These are phyloP conservation scores for Leptonema lineaticorne DNA, from an alignment of 1,140 invertebrate species.

Conservation along the genomic window DNA sequence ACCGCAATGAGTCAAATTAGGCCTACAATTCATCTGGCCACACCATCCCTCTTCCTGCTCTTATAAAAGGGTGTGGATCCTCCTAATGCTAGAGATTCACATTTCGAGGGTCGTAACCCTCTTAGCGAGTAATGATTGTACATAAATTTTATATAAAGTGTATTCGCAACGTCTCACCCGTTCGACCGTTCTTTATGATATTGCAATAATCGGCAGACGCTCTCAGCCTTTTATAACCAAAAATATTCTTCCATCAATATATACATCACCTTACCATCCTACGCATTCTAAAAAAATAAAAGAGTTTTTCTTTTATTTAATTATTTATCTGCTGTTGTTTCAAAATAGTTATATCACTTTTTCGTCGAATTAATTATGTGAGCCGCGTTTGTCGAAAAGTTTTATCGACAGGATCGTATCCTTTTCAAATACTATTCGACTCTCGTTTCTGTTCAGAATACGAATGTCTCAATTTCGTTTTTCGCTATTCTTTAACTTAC, in stretches of 20 bases:
- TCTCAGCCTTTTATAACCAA: background rate
- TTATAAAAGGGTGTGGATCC: background rate
- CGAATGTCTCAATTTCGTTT: background rate
- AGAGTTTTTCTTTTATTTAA: background rate
- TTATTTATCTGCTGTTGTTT: background rate
- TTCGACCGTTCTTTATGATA: background rate
- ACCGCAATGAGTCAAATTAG: slow-evolving; percentile 12
- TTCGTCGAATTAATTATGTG: slow-evolving; percentile 7
- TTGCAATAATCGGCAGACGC: background rate
- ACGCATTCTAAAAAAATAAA: background rate
- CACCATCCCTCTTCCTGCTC: too few relatives aligned
- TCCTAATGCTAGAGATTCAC: background rate
- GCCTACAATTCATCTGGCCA: slow-evolving; percentile 9
- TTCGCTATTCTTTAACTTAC: background rate
- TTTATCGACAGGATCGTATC: slow-evolving; percentile 15
- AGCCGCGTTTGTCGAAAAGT: slow-evolving; percentile 14
- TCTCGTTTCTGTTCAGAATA: background rate
- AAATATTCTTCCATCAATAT: background rate
- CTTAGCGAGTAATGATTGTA: background rate
- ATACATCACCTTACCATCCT: background rate
- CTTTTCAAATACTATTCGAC: slow-evolving; percentile 1
- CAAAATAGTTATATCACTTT: background rate
- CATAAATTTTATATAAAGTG: slow-evolving; percentile 9
- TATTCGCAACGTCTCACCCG: background rate
- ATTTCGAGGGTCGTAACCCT: background rate